phyloP scores from a whole-genome alignment of 2,113 vertebrate species.

The Pteropus alecto region DNA sequence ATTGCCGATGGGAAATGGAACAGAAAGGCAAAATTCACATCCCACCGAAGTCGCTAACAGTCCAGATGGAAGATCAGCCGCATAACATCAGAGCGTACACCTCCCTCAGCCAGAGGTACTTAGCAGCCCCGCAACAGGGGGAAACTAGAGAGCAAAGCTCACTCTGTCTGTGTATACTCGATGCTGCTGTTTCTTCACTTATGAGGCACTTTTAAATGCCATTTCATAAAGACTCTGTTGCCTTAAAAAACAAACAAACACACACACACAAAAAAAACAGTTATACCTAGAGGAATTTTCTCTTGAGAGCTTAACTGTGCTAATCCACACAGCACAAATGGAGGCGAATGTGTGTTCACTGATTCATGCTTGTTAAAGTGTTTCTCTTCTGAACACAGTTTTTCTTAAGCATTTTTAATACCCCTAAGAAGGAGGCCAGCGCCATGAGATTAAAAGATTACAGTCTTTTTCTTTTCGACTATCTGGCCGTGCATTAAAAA shows the following conservation, averaged over 20 bases:
- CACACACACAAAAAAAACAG: background rate
- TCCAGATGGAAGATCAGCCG: background rate
- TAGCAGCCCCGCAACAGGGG: rapidly evolving
- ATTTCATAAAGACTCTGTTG: background rate
- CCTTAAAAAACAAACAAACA: background rate
- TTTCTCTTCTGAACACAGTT: background rate
- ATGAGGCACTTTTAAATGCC: background rate
- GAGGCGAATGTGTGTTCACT: background rate
- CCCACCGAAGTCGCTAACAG: background rate
- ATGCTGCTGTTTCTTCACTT: no score
- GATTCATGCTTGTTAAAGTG: background rate
- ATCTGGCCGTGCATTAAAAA: background rate
- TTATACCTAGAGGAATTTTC: background rate
- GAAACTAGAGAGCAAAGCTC: background rate
- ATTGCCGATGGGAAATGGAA: background rate
- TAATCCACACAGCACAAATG: background rate
- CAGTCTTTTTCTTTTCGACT: background rate
- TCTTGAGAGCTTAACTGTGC: background rate
- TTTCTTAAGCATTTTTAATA: background rate
- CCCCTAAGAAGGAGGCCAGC: background rate
- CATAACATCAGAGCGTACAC: rapidly evolving
- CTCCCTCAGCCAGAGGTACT: background rate
- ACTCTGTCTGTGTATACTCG: background rate
- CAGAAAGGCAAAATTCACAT: background rate
- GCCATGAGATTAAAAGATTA: background rate